Percentiles rank a stretch among this genome's conserved stretches.
These are phyloP conservation scores for Bursaphelenchus okinawaensis DNA, from an alignment of 2,888 invertebrate species.

Conservation along the genomic window DNA sequence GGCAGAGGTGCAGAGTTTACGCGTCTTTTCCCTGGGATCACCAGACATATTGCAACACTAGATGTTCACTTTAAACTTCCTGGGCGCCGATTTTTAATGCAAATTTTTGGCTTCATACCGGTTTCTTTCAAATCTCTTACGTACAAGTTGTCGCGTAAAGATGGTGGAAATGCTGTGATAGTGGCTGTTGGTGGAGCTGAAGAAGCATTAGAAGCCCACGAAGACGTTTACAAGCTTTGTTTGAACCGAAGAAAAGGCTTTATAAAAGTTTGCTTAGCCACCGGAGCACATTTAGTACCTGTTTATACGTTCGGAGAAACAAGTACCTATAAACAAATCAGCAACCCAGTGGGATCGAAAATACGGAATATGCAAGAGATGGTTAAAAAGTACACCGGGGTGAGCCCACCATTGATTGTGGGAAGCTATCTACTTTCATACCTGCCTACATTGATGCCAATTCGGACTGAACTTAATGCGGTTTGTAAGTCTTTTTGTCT, in stretches of 20 bases:
- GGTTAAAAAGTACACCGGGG: conserved; percentile 8
- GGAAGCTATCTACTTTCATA: conserved; percentile 83
- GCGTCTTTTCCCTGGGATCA: conserved; percentile 59
- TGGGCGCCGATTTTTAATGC: conserved; percentile 67
- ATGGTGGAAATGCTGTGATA: conserved; percentile 64
- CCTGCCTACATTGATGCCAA: conserved; percentile 77
- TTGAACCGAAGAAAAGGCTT: conserved; percentile 18
- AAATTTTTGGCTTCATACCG: conserved; percentile 35
- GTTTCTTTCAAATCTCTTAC: conserved; percentile 57
- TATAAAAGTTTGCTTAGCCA: not conserved
- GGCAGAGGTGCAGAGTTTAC: conserved; percentile 65
- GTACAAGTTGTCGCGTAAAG: conserved; percentile 60
- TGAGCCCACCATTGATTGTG: conserved; percentile 56
- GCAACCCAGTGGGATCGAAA: conserved; percentile 7
- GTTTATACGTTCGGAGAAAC: conserved; percentile 60
- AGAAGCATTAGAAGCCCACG: conserved; percentile 73
- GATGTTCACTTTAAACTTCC: conserved; percentile 72
- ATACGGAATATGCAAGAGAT: conserved; percentile 16
- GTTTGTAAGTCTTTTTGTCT: conserved; percentile 62
- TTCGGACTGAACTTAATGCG: conserved; percentile 73
- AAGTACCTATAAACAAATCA: conserved; percentile 36
- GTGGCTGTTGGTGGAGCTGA: conserved; percentile 82
- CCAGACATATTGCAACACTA: conserved; percentile 66
- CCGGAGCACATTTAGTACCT: conserved; percentile 58
- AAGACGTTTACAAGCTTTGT: conserved; percentile 58